Conservation (phyloP, 2,113 vertebrate species). For the Copsychus sechellarum region DNA sequence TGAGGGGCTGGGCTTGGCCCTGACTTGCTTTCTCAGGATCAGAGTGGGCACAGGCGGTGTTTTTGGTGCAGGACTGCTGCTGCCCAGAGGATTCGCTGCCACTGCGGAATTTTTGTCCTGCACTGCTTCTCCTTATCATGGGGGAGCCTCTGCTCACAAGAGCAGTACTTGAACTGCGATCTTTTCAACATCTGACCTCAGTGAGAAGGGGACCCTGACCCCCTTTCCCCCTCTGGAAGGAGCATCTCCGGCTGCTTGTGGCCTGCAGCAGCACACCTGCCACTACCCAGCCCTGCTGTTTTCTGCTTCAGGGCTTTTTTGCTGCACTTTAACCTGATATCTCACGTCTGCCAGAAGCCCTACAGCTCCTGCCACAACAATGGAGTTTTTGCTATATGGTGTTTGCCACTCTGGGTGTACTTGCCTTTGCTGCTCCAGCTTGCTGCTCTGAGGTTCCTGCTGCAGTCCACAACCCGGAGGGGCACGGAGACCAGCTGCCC, state of each 20-base stretch:
- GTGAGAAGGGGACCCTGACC: background rate
- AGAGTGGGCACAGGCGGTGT: too few relatives aligned
- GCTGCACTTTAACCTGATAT: background rate
- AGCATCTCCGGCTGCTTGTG: background rate
- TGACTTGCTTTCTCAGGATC: background rate
- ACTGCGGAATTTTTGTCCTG: too few relatives aligned
- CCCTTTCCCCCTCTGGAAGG: background rate
- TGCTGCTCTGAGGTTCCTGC: too few relatives aligned
- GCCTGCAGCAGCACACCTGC: too few relatives aligned
- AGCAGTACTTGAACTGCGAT: background rate
- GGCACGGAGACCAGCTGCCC: background rate
- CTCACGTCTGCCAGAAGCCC: rapidly evolving
- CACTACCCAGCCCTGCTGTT: background rate
- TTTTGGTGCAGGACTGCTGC: too few relatives aligned
- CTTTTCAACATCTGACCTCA: background rate
- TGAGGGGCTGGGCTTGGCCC: background rate
- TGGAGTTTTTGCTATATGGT: too few relatives aligned
- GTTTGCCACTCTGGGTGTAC: background rate
- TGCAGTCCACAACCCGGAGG: rapidly evolving
- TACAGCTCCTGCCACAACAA: too few relatives aligned
- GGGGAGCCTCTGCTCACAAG: background rate
- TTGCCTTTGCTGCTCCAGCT: background rate
- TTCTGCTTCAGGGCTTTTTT: background rate
- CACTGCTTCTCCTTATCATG: background rate
- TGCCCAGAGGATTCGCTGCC: too few relatives aligned